Evolutionary conservation across 2,888 invertebrate species (phyloP).

Genomic region (Cataglyphis livida): DNA sequence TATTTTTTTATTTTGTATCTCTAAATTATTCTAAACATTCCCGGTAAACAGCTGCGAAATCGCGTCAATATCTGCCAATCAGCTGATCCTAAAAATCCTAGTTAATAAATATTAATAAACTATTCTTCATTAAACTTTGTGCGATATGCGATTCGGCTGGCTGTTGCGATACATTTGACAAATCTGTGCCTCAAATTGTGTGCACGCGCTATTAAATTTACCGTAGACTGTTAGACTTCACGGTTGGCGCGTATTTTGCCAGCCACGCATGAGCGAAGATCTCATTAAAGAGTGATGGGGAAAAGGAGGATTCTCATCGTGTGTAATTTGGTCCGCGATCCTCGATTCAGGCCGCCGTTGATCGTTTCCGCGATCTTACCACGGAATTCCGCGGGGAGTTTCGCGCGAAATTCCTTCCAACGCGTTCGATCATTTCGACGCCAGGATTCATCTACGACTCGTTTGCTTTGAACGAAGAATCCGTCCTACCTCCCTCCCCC

Average conservation of each 20-base stretch:
- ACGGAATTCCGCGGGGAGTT: constrained; percentile 8
- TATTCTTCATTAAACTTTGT: not conserved
- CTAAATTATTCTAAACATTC: not conserved
- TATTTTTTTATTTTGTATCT: not conserved
- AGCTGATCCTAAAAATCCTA: not conserved
- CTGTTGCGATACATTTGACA: constrained; percentile 20
- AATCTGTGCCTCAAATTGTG: constrained; percentile 32
- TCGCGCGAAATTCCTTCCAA: constrained; percentile 18
- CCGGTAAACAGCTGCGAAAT: not conserved
- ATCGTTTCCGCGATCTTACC: constrained; percentile 35
- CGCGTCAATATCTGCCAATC: not conserved
- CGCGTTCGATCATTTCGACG: not conserved
- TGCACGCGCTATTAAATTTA: not conserved
- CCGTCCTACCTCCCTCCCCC: not conserved
- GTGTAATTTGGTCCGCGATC: constrained; percentile 26
- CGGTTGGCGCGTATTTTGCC: constrained; percentile 35
- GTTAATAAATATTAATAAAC: constrained; percentile 19
- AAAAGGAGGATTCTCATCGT: not conserved
- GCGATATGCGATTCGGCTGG: constrained; percentile 19
- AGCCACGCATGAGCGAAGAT: constrained; percentile 39
- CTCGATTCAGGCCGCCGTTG: not conserved
- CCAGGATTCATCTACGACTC: not conserved
- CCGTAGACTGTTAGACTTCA: constrained; percentile 18
- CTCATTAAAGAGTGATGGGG: constrained; percentile 9
- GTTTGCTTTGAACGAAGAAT: not conserved